phyloP scores from a whole-genome alignment of 2,797 vertebrate species.

The Rhinatrema bivittatum region DNA sequence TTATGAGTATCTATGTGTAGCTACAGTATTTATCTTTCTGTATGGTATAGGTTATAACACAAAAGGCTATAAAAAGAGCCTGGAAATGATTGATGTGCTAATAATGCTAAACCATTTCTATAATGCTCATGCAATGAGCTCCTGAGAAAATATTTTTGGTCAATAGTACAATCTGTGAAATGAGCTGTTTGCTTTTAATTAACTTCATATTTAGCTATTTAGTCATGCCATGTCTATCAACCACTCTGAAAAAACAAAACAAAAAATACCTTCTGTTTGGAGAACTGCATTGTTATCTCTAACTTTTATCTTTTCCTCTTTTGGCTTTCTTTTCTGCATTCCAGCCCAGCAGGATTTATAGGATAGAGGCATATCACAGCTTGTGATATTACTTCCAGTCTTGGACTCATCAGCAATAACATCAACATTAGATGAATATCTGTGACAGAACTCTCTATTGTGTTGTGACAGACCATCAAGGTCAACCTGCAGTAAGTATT shows the following conservation, averaged over 20 bases:
- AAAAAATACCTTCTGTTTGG: conserved; percentile 22
- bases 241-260: conserved; percentile 21
- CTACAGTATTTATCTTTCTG: too few relatives aligned
- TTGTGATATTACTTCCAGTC: conserved; percentile 43
- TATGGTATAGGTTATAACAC: too few relatives aligned
- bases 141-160: conserved; percentile 53
- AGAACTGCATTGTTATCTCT: conserved; percentile 24
- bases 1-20: too few relatives aligned
- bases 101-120: conserved; percentile 36
- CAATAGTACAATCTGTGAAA: conserved; percentile 39
- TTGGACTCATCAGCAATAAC: conserved; percentile 56
- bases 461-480: conserved; percentile 70
- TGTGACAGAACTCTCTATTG: conserved; percentile 41
- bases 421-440: conserved; percentile 43
- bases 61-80: conserved; percentile 59
- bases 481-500: conserved; percentile 58
- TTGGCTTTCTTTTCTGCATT: conserved; percentile 51
- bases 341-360: conserved; percentile 49
- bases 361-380: conserved; percentile 34
- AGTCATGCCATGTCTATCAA: conserved; percentile 53
- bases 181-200: conserved; percentile 82
- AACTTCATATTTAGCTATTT: conserved; percentile 64
- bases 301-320: conserved; percentile 40
- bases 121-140: conserved; percentile 32
- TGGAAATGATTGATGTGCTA: conserved; percentile 43